Conservation (phyloP, 23 tunicate genomes). For the Ciona savignyi region DNA sequence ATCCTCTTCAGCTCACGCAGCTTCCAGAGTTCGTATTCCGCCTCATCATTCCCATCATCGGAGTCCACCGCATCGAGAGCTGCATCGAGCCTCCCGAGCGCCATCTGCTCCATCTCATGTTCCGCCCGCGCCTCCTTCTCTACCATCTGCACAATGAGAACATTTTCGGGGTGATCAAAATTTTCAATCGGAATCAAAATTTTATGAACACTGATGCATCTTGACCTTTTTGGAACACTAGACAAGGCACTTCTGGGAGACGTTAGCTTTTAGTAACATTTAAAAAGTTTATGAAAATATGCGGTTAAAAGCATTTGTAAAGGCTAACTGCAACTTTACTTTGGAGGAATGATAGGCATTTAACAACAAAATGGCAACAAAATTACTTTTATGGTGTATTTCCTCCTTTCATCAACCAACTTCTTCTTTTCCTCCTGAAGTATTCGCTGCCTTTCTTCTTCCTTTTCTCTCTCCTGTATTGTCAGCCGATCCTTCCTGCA, state of each 20-base stretch:
- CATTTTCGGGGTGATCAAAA: no score
- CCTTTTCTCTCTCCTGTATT: conserved; percentile 87
- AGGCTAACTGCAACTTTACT: no score
- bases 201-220: no score
- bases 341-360: no score
- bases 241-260: no score
- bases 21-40: conserved; percentile 98
- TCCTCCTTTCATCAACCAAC: conserved; percentile 60
- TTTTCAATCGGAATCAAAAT: no score
- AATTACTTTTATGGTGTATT: conserved; percentile 48
- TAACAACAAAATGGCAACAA: no score
- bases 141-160: conserved; percentile 31
- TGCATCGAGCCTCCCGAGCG: conserved; percentile 38
- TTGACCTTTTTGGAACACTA: no score
- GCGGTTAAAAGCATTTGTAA: no score
- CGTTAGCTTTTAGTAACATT: no score
- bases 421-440: conserved; percentile 57
- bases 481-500: conserved; percentile 80
- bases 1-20: conserved; percentile 92
- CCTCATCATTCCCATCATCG: conserved; percentile 97
- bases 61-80: conserved; percentile 70
- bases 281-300: no score
- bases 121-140: conserved; percentile 86
- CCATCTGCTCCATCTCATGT: conserved; percentile 59
- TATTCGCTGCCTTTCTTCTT: conserved; percentile 58